Conservation (phyloP, 1,140 invertebrate species). For the Mya arenaria region DNA sequence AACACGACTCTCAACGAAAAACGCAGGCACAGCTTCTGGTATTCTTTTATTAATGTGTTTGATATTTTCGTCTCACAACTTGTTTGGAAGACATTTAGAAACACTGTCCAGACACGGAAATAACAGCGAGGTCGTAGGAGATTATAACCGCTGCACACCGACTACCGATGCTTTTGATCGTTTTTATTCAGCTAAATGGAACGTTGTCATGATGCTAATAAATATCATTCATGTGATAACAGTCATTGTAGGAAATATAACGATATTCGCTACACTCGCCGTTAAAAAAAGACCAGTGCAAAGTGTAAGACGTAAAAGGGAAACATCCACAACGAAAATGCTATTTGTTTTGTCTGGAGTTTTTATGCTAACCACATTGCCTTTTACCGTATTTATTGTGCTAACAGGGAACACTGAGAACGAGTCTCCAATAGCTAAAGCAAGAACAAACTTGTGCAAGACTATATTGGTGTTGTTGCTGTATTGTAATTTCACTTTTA, state of each 20-base stretch:
- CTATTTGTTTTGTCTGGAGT: neutral
- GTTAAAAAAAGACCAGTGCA: neutral
- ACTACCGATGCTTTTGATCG: neutral
- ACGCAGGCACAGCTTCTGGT: neutral
- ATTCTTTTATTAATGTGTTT: neutral
- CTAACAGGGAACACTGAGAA: neutral
- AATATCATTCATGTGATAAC: neutral
- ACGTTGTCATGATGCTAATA: neutral
- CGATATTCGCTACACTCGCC: neutral
- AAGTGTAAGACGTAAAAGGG: neutral
- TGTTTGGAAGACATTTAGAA: neutral
- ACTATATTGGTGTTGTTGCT: neutral
- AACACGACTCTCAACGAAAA: neutral
- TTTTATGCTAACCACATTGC: conserved; percentile 4
- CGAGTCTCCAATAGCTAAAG: neutral
- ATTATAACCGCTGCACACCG: neutral
- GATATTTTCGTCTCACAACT: neutral
- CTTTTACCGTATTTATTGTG: neutral
- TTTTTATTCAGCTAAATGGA: neutral
- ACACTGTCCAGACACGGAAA: neutral
- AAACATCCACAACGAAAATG: conserved; percentile 12
- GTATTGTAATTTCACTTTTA: neutral
- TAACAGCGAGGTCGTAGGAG: neutral
- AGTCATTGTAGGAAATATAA: neutral
- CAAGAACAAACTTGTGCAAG: neutral